A percentile compares a stretch with the other conserved stretches of the same genome.
Conservation (phyloP, 2,888 invertebrate genomes). For the Mimas tiliae region DNA sequence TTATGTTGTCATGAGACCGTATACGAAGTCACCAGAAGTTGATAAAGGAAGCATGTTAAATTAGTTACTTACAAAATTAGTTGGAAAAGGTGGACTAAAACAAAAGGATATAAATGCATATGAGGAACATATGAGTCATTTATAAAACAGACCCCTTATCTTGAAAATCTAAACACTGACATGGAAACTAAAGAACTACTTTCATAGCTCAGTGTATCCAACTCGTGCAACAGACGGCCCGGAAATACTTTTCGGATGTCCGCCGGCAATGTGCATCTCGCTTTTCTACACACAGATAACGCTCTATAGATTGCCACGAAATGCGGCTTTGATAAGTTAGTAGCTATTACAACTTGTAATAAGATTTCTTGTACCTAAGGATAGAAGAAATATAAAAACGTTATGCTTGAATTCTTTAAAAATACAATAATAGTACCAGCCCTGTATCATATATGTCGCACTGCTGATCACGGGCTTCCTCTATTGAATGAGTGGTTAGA, state of each 20-base stretch:
- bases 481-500: too few species aligned
- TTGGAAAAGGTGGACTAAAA: too few species aligned
- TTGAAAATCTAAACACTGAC: background rate
- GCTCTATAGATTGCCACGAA: constrained; percentile 39
- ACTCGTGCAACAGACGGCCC: constrained; percentile 54
- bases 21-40: too few species aligned
- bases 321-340: constrained; percentile 9
- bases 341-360: constrained; percentile 4
- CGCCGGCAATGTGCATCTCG: constrained; percentile 57
- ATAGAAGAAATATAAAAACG: background rate
- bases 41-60: too few species aligned
- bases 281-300: constrained; percentile 48
- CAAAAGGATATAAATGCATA: too few species aligned
- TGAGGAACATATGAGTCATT: too few species aligned
- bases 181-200: background rate
- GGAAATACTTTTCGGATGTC: constrained; percentile 74
- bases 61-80: too few species aligned
- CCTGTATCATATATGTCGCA: too few species aligned
- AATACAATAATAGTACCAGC: background rate
- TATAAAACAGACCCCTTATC: background rate
- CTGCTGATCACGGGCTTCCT: too few species aligned
- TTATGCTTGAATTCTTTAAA: too few species aligned
- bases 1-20: too few species aligned
- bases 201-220: constrained; percentile 47
- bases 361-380: background rate